Evolutionary conservation across 1,140 invertebrate genomes (phyloP).

Genomic region (Pentalonia nigronervosa): DNA sequence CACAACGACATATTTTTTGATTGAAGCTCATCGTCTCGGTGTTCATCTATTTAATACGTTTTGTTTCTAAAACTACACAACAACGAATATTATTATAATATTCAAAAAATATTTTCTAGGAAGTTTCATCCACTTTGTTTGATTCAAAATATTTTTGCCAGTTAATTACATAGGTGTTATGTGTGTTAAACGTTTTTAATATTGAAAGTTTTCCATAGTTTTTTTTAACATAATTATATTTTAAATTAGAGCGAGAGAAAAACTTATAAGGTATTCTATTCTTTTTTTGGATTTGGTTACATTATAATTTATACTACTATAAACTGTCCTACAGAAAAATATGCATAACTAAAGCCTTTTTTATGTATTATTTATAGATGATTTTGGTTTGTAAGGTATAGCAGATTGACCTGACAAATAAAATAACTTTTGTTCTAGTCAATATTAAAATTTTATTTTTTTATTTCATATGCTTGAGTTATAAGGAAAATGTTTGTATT

Average conservation of each 20-base stretch:
- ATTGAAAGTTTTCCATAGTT: not conserved
- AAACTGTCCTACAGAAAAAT: not conserved
- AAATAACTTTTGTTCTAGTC: too few species aligned
- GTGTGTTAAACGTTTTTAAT: not conserved
- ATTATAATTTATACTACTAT: not conserved
- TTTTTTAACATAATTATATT: not conserved
- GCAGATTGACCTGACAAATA: too few species aligned
- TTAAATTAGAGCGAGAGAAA: not conserved
- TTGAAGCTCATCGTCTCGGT: conserved; percentile 40
- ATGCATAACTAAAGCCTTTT: not conserved
- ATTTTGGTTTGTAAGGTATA: not conserved
- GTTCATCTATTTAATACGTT: not conserved
- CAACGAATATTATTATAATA: not conserved
- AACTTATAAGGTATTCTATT: not conserved
- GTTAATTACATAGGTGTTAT: not conserved
- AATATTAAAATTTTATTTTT: too few species aligned
- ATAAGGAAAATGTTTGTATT: too few species aligned
- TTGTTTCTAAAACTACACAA: conserved; percentile 22
- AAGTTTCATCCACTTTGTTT: not conserved
- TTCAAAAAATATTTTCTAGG: not conserved
- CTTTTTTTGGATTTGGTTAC: not conserved
- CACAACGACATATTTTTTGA: conserved; percentile 24
- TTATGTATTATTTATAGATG: not conserved
- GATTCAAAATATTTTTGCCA: not conserved
- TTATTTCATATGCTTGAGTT: too few species aligned